Conservation (phyloP, 2,888 invertebrate species). For the Drosophila atripex region DNA sequence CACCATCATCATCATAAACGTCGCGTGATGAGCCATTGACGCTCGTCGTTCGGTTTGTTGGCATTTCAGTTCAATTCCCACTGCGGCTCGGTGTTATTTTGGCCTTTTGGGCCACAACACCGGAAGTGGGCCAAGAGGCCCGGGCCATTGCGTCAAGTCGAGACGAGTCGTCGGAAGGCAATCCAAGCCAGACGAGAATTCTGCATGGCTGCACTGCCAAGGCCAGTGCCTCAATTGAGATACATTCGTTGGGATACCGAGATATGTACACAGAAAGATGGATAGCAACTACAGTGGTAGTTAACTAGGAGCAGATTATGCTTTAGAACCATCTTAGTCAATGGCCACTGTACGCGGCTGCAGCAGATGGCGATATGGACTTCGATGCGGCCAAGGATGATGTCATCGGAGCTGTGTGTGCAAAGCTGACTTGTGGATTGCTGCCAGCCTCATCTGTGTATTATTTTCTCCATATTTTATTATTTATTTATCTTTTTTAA, state of each 20-base stretch:
- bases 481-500: conserved; percentile 8
- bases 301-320: background rate
- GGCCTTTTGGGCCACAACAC: too few relatives aligned
- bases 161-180: too few relatives aligned
- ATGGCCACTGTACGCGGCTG: conserved; percentile 9
- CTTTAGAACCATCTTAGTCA: background rate
- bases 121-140: conserved; percentile 12
- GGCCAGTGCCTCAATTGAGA: conserved; percentile 5
- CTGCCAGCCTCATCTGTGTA: conserved; percentile 22
- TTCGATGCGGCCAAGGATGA: conserved; percentile 16
- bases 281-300: background rate
- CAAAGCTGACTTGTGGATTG: too few relatives aligned
- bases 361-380: conserved; percentile 16
- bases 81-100: background rate
- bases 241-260: conserved; percentile 10
- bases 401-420: conserved; percentile 33
- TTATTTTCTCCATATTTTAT: background rate
- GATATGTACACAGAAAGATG: conserved; percentile 23
- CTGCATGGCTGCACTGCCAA: conserved; percentile 43
- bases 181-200: conserved; percentile 28
- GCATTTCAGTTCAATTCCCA: background rate
- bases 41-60: conserved; percentile 2
- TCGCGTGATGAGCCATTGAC: conserved; percentile 30
- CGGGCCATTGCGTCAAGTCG: too few relatives aligned
- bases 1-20: conserved; percentile 12